These are phyloP conservation scores for Elephas maximus DNA, from an alignment of 2,113 vertebrate species.

Conservation along the genomic window DNA sequence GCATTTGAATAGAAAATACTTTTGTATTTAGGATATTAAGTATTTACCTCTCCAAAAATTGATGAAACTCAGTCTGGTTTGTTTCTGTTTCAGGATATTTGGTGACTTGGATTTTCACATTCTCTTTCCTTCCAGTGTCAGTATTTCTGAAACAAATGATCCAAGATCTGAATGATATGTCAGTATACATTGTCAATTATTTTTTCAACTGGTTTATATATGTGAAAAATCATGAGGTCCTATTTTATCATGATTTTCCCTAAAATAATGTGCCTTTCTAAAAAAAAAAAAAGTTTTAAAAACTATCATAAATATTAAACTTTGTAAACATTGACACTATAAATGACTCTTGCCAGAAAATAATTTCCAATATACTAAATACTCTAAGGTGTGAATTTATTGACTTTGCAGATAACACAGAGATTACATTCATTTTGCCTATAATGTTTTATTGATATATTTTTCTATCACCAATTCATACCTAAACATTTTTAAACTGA, in stretches of 20 bases:
- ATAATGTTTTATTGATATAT: conserved; percentile 29
- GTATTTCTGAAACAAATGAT: conserved; percentile 79
- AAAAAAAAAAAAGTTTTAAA: conserved; percentile 36
- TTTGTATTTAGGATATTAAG: conserved; percentile 13
- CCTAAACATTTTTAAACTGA: neutral
- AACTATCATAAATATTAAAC: conserved; percentile 25
- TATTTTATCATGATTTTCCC: conserved; percentile 18
- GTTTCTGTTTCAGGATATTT: conserved; percentile 71
- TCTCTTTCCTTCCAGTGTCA: conserved; percentile 59
- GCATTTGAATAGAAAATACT: neutral
- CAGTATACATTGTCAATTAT: conserved; percentile 14
- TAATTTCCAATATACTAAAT: neutral
- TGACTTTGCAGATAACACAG: conserved; percentile 20
- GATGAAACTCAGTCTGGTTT: conserved; percentile 76
- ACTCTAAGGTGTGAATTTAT: conserved; percentile 33
- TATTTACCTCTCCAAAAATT: conserved; percentile 86
- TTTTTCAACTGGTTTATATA: conserved; percentile 27
- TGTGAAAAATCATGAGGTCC: conserved; percentile 18
- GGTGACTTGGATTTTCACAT: conserved; percentile 37
- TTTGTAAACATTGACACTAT: neutral
- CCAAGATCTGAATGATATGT: conserved; percentile 41
- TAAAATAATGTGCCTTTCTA: conserved; percentile 20
- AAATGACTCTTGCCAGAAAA: conserved; percentile 51
- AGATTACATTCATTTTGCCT: conserved; percentile 13
- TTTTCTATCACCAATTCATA: neutral